Base-by-base conservation (phyloP, 2,888 invertebrate species). In the Drosophila eohydei region DNA sequence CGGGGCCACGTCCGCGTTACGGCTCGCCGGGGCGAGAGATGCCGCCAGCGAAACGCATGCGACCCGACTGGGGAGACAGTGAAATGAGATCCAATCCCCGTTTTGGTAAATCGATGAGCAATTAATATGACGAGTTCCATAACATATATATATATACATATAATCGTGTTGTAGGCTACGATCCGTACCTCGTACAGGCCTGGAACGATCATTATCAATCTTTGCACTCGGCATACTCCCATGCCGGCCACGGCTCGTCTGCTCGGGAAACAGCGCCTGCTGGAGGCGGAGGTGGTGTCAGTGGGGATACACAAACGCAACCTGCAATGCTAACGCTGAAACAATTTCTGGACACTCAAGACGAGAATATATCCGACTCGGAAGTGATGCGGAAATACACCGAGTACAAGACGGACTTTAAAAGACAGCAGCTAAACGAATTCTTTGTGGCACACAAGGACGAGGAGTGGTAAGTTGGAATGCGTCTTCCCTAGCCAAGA, bases 361-460 rank as follows among this genome's bases (percentile, higher is more conserved):
- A 99, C 93, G 99, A 99, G 93, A 96, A 97, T 76, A 99, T 99
- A 86, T 98, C 98, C 41, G 99, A 99, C 84, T 98, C 98, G 79
- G 99, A 99, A 92, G 98, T 98, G 3, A 96, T 99, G 78, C 95
- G 96, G 90, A 98, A 98, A 92, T 99, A 99, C 94, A 98, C 98
- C 93, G 99, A 99, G 91, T 99, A 99, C 94, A 99, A 99, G 93
- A 94, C 97, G 90, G 99, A 99, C 90, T 99, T 99, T 93, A 96
- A 97, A 89, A 95, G 98, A 60, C 98, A 98, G 92, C 99, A 99
- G 93, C 95, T 99, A 63, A 98, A 98, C 93, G 98, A 99, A 93
- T 99, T 99, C 94, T 99, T 99, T 94, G 96, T 99, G 88, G 97
- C 97, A 51, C 99, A 99, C 94, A 99, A 99, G 94, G 99, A 99